Percentiles rank a stretch among this genome's conserved stretches.
These are phyloP conservation scores for Pogona vitticeps DNA, from an alignment of 2,113 vertebrate species.

Conservation along the genomic window DNA sequence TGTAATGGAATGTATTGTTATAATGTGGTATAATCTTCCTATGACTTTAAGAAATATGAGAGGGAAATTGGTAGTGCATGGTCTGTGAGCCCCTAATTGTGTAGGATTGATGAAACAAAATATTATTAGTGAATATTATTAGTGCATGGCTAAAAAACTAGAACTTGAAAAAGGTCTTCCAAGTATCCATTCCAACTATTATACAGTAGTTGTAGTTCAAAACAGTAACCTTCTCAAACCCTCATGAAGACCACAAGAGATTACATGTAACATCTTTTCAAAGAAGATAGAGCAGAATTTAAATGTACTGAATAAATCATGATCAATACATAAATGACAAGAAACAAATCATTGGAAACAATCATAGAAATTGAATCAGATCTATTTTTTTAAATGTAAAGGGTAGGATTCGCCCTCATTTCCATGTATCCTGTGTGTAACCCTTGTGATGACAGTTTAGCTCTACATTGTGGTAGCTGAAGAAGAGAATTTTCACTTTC, in stretches of 20 bases:
- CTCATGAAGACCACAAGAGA: background rate
- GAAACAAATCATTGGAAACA: background rate
- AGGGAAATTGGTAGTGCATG: background rate
- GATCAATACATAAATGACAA: background rate
- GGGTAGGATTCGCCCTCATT: too few species aligned
- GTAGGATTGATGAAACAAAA: background rate
- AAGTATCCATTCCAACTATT: too few species aligned
- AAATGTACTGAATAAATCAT: background rate
- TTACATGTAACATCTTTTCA: background rate
- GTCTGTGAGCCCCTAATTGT: background rate
- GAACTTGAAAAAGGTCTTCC: background rate
- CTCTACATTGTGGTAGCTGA: background rate
- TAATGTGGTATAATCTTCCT: background rate
- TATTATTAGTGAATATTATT: background rate
- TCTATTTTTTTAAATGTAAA: background rate
- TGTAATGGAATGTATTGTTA: background rate
- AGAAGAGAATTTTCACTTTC: constrained; percentile 7
- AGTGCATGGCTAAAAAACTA: background rate
- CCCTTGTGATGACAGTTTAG: background rate
- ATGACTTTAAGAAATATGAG: background rate
- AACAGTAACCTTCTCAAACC: too few species aligned
- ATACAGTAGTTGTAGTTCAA: too few species aligned
- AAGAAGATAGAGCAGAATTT: background rate
- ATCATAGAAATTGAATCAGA: background rate
- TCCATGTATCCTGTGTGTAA: background rate